Base-by-base conservation (phyloP, 2,888 invertebrate species). In the Eremobia ochroleuca region DNA sequence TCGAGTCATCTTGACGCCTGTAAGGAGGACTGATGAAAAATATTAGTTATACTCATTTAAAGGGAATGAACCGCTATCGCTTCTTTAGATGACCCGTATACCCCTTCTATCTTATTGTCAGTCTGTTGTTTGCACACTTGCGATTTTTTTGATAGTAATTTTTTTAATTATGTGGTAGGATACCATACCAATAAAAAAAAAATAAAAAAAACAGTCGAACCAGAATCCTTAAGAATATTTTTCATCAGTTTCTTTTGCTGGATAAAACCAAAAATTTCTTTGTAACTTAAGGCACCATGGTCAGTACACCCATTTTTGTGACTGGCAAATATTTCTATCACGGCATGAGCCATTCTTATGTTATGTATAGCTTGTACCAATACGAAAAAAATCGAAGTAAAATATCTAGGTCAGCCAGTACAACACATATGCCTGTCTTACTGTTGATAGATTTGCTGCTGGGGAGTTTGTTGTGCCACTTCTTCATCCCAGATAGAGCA, bases 41-140 rank as follows among this genome's bases (percentile, higher is more conserved):
- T n/a, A 18, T 31, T 31, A 67, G 13, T 18, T 15, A 25, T 34
- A 28, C 9, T 37, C 37, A 52, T 40, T 52, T n/a, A 59, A 43
- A 46, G 40, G 37, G 34, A 66, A 81, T 15, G 25, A 4, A 18
- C 4, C 21, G 34, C 37, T 79, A 83, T 86, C 79, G 15, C 49
- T 18, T 0, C 28, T 31, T 34, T 46, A 5, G 15, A 49, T 69
- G 83, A 78, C 62, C 86, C 55, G 2, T 65, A 34, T 58, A 58
- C 69, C 86, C 77, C 71, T 64, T 67, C 21, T 85, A 82, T 82
- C 85, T 81, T 69, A 68, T 59, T 65, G 21, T 15, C 31, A 18
- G 15, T 6, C 73, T 25, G 15, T 40, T 31, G 52, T n/a, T 55
- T 58, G 4, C 8, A 34, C 76, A 81, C 76, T 66, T 66, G 28